phyloP scores from a whole-genome alignment of 2,113 vertebrate genomes.

The Nannospalax galili region DNA sequence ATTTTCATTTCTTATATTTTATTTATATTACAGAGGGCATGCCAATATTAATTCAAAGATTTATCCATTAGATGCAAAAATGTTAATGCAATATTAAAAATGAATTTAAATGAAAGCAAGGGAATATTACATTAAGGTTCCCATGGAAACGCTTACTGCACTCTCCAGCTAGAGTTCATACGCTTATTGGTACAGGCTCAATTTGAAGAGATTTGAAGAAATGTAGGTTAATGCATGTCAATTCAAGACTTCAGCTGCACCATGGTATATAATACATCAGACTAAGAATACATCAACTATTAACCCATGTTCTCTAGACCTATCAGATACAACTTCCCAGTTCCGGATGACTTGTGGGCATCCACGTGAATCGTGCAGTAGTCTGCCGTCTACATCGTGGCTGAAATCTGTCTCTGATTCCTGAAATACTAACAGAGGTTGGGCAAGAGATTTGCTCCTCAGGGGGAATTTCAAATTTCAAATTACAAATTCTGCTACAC shows the following conservation, averaged over 20 bases:
- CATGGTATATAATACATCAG: not conserved
- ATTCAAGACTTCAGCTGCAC: not conserved
- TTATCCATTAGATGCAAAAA: conserved; percentile 80
- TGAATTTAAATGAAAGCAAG: conserved; percentile 77
- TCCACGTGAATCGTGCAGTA: not conserved
- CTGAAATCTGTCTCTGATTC: not conserved
- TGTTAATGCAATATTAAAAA: conserved; percentile 81
- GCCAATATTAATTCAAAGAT: conserved; percentile 80
- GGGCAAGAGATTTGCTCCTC: not conserved
- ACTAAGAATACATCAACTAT: not conserved
- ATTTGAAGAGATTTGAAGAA: conserved; percentile 55
- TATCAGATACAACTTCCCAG: not conserved
- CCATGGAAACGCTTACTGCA: conserved; percentile 72
- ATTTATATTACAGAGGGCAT: conserved; percentile 75
- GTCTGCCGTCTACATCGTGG: not conserved
- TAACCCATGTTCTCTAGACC: conserved; percentile 35
- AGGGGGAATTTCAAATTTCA: conserved; percentile 35
- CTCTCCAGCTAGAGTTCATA: conserved; percentile 60
- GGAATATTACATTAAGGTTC: conserved; percentile 72
- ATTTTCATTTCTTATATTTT: conserved; percentile 81
- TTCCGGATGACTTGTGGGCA: not conserved
- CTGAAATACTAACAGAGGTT: not conserved
- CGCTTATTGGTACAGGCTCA: conserved; percentile 60
- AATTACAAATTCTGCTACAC: not conserved
- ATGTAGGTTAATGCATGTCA: conserved; percentile 68